These are phyloP conservation scores for Buathra laborator DNA, from an alignment of 2,888 invertebrate genomes.

Conservation along the genomic window DNA sequence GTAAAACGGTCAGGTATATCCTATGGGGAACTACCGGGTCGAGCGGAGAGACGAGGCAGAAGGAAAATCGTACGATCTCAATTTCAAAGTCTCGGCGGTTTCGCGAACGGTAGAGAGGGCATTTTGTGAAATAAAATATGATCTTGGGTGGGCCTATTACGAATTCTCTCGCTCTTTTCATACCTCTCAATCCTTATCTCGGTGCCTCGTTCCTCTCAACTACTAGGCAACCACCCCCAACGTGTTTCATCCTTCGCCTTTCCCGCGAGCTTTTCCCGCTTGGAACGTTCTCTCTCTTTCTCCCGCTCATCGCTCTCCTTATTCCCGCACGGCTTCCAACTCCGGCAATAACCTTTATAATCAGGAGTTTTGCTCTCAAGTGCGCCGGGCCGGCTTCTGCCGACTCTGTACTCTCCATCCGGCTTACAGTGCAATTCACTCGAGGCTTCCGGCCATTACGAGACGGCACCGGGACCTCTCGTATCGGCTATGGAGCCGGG, in stretches of 20 bases:
- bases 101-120: slow-evolving; percentile 63
- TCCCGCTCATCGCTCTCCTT: slow-evolving; percentile 70
- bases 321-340: slow-evolving; percentile 74
- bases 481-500: slow-evolving; percentile 63
- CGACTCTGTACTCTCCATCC: slow-evolving; percentile 64
- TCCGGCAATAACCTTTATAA: slow-evolving; percentile 80
- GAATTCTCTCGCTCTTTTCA: slow-evolving; percentile 64
- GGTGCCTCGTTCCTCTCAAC: slow-evolving; percentile 58
- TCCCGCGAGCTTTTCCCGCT: slow-evolving; percentile 58
- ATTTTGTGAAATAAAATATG: slow-evolving; percentile 73
- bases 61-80: slow-evolving; percentile 73
- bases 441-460: slow-evolving; percentile 71
- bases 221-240: slow-evolving; percentile 39
- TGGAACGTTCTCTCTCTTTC: slow-evolving; percentile 46
- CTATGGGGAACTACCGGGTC: slow-evolving; percentile 26
- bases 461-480: slow-evolving; percentile 66
- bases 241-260: slow-evolving; percentile 48
- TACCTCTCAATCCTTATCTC: slow-evolving; percentile 68
- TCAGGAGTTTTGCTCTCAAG: slow-evolving; percentile 78
- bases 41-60: slow-evolving; percentile 47
- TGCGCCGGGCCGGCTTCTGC: slow-evolving; percentile 66
- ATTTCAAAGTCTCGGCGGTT: slow-evolving; percentile 67
- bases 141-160: slow-evolving; percentile 67
- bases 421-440: slow-evolving; percentile 70
- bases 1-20: slow-evolving; percentile 55